Percentiles rank a stretch among this genome's conserved stretches.
These are phyloP conservation scores for Panurus biarmicus DNA, from an alignment of 2,113 vertebrate genomes.

Conservation along the genomic window DNA sequence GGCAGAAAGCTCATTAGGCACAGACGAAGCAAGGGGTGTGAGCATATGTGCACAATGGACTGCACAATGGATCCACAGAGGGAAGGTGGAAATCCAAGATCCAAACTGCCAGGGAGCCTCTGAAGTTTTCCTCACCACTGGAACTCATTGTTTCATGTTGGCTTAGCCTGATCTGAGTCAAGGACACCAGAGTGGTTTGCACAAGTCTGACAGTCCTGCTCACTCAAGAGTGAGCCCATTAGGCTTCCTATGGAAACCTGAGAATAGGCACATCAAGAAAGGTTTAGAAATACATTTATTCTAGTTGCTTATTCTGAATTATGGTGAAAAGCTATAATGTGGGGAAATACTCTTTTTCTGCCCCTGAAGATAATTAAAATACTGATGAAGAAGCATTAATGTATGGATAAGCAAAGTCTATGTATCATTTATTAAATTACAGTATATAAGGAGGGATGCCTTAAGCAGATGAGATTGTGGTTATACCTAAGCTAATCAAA, in stretches of 20 bases:
- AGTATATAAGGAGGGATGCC: neutral
- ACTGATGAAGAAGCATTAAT: neutral
- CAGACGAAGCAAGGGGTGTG: neutral
- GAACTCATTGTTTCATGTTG: neutral
- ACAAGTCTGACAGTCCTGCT: neutral
- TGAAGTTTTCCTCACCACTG: neutral
- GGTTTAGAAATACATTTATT: neutral
- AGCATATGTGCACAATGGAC: neutral
- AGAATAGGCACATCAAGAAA: neutral
- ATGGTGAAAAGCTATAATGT: neutral
- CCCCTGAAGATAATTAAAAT: neutral
- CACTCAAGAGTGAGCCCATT: neutral
- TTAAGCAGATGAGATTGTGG: neutral
- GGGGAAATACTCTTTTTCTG: neutral
- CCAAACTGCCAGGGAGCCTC: neutral
- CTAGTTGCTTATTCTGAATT: neutral
- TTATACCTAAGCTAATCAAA: neutral
- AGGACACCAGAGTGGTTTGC: neutral
- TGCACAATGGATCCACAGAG: neutral
- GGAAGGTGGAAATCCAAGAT: neutral
- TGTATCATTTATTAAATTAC: neutral
- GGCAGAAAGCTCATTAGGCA: neutral
- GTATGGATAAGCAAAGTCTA: neutral
- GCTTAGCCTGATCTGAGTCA: neutral
- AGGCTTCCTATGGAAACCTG: neutral